phyloP scores from a whole-genome alignment of 1,140 invertebrate genomes.

The Musca vetustissima region DNA sequence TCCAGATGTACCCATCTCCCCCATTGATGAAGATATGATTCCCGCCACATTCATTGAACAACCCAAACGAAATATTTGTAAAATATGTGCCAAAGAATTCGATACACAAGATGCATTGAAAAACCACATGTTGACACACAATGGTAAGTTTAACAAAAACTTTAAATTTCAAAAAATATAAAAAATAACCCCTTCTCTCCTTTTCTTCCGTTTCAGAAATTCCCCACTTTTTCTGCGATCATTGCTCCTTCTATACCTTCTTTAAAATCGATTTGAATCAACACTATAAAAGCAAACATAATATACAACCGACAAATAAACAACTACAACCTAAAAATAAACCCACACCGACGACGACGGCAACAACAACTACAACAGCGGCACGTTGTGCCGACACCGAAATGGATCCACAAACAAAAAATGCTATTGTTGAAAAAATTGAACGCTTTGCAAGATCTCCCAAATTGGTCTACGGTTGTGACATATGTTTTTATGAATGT shows the following conservation, averaged over 20 bases:
- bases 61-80: conserved; percentile 26
- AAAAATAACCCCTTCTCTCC: background rate
- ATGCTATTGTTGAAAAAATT: background rate
- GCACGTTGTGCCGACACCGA: background rate
- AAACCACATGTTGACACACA: conserved; percentile 49
- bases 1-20: background rate
- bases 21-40: conserved; percentile 1
- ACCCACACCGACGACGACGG: too few species aligned
- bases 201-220: conserved; percentile 37
- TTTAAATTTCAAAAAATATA: background rate
- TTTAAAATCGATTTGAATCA: conserved; percentile 43
- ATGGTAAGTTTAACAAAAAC: conserved; percentile 29
- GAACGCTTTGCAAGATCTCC: background rate
- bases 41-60: conserved; percentile 15
- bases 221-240: conserved; percentile 50
- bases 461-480: conserved; percentile 36
- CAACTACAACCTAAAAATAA: conserved; percentile 30
- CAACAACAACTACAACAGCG: too few species aligned
- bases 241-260: conserved; percentile 42
- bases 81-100: conserved; percentile 33
- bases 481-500: conserved; percentile 47
- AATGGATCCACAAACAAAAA: background rate
- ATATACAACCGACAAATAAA: conserved; percentile 29
- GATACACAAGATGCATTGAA: conserved; percentile 39
- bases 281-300: conserved; percentile 41